Percentiles rank a stretch among this genome's conserved stretches.
phyloP scores from a whole-genome alignment of 1,140 invertebrate species.

The Hormaphis cornu region DNA sequence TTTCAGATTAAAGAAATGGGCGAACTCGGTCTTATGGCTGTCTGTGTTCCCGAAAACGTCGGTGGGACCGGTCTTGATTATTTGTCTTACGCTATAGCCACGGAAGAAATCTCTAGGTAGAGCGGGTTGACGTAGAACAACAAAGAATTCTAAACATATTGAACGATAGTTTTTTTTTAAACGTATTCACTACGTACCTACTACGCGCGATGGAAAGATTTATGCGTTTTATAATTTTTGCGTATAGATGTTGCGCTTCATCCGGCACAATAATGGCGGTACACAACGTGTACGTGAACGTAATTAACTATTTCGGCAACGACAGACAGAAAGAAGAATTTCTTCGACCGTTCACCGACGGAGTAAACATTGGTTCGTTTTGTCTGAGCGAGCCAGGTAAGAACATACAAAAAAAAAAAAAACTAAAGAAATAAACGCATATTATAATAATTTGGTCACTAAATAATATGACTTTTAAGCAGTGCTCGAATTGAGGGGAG shows the following conservation, averaged over 20 bases:
- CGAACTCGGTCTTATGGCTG: slow-evolving; percentile 77
- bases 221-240: neutral
- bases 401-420: neutral
- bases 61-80: slow-evolving; percentile 85
- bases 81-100: slow-evolving; percentile 82
- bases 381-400: slow-evolving; percentile 70
- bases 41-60: slow-evolving; percentile 69
- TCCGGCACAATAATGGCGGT: slow-evolving; percentile 84
- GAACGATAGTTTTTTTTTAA: neutral
- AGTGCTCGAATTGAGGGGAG: too few species aligned
- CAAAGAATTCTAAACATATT: neutral
- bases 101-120: slow-evolving; percentile 81
- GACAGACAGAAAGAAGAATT: slow-evolving; percentile 71
- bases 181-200: too few species aligned
- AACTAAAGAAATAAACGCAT: too few species aligned
- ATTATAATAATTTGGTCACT: too few species aligned
- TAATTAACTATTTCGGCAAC: slow-evolving; percentile 67
- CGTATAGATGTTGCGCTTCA: slow-evolving; percentile 58
- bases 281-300: slow-evolving; percentile 78
- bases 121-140: neutral
- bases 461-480: too few species aligned
- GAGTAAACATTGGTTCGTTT: slow-evolving; percentile 62
- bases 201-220: neutral
- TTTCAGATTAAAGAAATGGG: slow-evolving; percentile 78
- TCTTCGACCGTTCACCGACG: slow-evolving; percentile 63